phyloP scores from a whole-genome alignment of 2,113 vertebrate genomes.

The Chrysemys picta region DNA sequence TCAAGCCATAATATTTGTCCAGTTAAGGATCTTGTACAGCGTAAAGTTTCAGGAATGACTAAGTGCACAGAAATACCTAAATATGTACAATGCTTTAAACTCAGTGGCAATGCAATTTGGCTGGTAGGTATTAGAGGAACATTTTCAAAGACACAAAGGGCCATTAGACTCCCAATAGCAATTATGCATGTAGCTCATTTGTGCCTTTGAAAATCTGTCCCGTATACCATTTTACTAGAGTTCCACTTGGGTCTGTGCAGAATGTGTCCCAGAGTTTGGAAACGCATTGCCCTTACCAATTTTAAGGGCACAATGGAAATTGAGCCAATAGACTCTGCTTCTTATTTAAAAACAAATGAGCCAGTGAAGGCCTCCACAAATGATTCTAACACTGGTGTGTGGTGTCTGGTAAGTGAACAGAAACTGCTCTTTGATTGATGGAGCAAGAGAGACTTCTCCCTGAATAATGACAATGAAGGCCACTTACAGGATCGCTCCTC shows the following conservation, averaged over 20 bases:
- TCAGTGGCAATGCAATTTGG: background rate
- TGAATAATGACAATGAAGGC: background rate
- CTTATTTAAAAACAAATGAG: background rate
- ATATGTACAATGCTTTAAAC: background rate
- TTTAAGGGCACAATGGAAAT: background rate
- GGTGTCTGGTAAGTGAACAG: background rate
- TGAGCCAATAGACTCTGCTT: background rate
- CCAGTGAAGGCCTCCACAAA: background rate
- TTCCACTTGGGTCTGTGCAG: background rate
- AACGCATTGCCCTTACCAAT: background rate
- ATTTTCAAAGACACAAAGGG: background rate
- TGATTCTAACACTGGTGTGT: background rate
- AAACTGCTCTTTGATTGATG: background rate
- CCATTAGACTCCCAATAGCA: background rate
- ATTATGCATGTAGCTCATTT: background rate
- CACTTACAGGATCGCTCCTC: background rate
- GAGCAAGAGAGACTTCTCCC: fast-evolving
- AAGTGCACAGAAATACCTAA: background rate
- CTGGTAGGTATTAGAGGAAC: background rate
- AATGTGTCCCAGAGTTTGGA: background rate
- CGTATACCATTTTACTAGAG: background rate
- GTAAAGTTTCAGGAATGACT: slow-evolving; percentile 45
- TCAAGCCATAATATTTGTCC: slow-evolving; percentile 50
- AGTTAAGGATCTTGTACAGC: slow-evolving; percentile 7
- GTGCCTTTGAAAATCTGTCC: background rate